Evolutionary conservation across 2,113 vertebrate species (phyloP), one percentile per base, ranked within the genome.

Genomic region (Orthochromis indermauri): DNA sequence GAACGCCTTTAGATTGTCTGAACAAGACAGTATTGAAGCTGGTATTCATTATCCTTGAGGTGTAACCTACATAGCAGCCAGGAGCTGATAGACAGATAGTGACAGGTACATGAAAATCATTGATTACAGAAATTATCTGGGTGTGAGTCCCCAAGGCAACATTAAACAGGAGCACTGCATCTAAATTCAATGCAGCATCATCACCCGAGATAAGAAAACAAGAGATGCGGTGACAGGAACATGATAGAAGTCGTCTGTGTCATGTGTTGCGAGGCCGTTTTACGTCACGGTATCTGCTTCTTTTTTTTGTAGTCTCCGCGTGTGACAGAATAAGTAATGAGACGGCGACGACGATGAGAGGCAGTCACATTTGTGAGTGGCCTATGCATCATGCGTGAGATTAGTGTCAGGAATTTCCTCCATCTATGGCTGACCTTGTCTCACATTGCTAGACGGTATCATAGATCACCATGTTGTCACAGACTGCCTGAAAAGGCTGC

Each of bases 361-460:
- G 53, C 49, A 82, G 84, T 33, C 88, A 80, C 86, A 61, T 85
- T 63, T 86, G 61, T 53, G 76, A 89, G 80, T 14, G 61, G 90
- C 47, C 76, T 57, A 93, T 91, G 90, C 57, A 88, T 94, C 91
- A 93, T 8, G 33, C 68, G 24, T 54, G 68, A 91, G 87, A 92
- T 94, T 92, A 92, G 85, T 89, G 90, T 94, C 86, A 91, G 73
- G 82, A 89, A 88, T 84, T n/a, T 89, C 63, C 88, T 89, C 84
- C 61, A 80, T 86, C 87, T 90, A 80, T 82, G 85, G 84, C 42
- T 92, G 94, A 93, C 95, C 94, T 95, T 95, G 94, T 90, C 86
- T 81, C 16, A 19, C 76, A 88, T 53, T 86, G 89, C 88, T 35
- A n/a, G 54, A 6, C 37, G 11, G 10, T 78, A 81, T 87, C 85